phyloP scores from a whole-genome alignment of 2,888 invertebrate genomes.

The Bimastos eiseni region DNA sequence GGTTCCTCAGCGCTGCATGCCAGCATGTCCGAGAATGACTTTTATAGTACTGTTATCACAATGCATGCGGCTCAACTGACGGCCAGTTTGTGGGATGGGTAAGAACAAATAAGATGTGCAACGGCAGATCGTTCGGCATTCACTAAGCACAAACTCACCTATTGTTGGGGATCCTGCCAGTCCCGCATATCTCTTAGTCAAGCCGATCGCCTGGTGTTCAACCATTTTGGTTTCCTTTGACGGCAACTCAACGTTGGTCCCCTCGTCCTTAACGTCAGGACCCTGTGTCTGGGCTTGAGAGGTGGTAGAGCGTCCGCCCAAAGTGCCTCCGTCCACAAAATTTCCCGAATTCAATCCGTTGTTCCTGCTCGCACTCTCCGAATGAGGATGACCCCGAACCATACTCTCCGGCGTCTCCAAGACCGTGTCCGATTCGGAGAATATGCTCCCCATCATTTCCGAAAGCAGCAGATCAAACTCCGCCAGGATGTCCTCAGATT shows the following conservation, averaged over 20 bases:
- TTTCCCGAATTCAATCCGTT: background rate
- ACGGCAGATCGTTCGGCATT: too few relatives aligned
- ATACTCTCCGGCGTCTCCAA: too few relatives aligned
- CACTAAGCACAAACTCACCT: background rate
- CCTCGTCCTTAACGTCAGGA: background rate
- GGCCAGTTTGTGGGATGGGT: too few relatives aligned
- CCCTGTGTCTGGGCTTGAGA: background rate
- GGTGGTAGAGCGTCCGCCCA: background rate
- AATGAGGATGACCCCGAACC: background rate
- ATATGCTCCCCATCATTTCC: background rate
- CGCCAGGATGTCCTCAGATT: conserved; percentile 37
- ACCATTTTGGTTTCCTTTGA: background rate
- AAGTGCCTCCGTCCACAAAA: background rate
- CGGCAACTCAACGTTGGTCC: background rate
- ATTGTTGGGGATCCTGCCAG: background rate
- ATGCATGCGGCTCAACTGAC: too few relatives aligned
- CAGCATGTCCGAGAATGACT: too few relatives aligned
- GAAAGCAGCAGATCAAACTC: conserved; percentile 39
- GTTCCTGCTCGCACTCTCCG: background rate
- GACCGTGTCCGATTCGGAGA: background rate
- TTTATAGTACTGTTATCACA: too few relatives aligned
- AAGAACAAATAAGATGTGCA: too few relatives aligned
- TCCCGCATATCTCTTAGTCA: background rate
- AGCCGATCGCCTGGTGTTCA: background rate
- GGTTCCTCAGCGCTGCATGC: too few relatives aligned